These are phyloP conservation scores for Carlito syrichta DNA, from an alignment of 2,113 vertebrate genomes.

Conservation along the genomic window DNA sequence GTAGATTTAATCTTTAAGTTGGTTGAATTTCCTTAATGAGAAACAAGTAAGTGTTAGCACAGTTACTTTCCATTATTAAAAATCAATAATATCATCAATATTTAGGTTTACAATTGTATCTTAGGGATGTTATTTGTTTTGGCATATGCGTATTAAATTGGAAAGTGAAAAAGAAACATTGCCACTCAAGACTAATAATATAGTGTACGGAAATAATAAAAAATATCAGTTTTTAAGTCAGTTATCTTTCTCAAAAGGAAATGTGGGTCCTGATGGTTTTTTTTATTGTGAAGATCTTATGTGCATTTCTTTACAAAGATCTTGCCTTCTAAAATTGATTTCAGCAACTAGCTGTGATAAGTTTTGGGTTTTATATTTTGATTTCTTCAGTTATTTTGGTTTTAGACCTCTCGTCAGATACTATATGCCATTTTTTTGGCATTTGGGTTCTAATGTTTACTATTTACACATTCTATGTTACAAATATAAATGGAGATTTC, in stretches of 20 bases:
- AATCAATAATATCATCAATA: not conserved
- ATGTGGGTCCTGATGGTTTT: not conserved
- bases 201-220: not conserved
- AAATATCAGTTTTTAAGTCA: not conserved
- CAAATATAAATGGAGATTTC: not conserved
- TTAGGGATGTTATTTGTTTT: slow-evolving; percentile 3
- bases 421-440: not conserved
- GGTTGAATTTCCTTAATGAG: not conserved
- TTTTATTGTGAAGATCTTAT: not conserved
- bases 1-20: not conserved
- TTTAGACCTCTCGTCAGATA: not conserved
- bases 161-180: not conserved
- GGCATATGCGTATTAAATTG: not conserved
- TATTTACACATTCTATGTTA: not conserved
- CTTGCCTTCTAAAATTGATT: not conserved
- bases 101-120: not conserved
- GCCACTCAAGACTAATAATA: not conserved
- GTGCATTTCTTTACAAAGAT: not conserved
- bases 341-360: not conserved
- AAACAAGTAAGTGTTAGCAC: not conserved
- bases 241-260: not conserved
- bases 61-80: not conserved
- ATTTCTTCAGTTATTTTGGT: not conserved
- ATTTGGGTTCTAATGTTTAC: not conserved
- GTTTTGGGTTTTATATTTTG: no score